Base-by-base conservation (phyloP, 2,113 vertebrate genomes). In the Acanthochromis polyacanthus region DNA sequence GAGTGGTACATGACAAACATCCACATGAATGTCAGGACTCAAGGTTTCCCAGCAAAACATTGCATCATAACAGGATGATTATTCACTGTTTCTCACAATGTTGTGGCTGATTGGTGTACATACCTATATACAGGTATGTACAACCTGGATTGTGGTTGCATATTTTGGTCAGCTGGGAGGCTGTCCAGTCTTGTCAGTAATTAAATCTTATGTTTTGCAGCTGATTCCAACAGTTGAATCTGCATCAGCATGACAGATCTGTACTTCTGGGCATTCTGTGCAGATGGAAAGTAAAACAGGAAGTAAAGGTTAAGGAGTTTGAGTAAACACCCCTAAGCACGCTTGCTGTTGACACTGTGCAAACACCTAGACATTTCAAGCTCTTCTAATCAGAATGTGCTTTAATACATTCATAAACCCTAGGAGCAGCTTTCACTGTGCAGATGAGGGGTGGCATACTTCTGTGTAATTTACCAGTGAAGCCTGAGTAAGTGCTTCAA, bases 391-490 rank as follows among this genome's bases (percentile, higher is more conserved):
- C 40, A 43, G 28, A 36, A 22, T 65, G 0, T 43, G 46, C 14
- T 65, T 65, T 65, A 30, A 65, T 65, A 3, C 2, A 0, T 19
- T 65, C 22, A 43, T 43, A 43, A 43, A 43, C 12, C 40, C 52
- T 55, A 11, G 1, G n/a, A 45, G 46, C 17, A 69, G 63, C 59
- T 48, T 14, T 69, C 46, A 32, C 0, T 61, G 28, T 40, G 53
- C 5, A 32, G 12, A 16, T 15, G 11, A 43, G 40, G 40, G 9
- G 2, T 43, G 40, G 3, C 40, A 43, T 43, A 43, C 40, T 43
- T 12, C 40, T 43, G 40, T 43, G 40, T 43, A 43, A 43, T 43
- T 43, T 43, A 15, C 40, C 62, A 40, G 62, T 63, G 63, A 62
- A 64, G 55, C 0, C 52, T 68, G 73, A 55, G 23, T 40, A 38